phyloP scores from a whole-genome alignment of 2,113 vertebrate species.

The Leptobrachium leishanense region DNA sequence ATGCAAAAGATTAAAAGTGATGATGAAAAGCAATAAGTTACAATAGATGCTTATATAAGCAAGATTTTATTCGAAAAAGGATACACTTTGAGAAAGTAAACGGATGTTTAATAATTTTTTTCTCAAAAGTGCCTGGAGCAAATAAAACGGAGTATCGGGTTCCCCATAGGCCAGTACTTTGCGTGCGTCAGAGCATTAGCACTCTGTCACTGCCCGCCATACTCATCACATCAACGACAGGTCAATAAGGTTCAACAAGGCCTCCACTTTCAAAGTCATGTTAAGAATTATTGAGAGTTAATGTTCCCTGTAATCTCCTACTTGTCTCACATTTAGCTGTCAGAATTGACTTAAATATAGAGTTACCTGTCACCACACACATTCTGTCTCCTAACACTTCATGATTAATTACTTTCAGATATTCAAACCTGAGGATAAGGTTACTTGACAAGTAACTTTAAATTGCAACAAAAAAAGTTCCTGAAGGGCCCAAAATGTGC shows the following conservation, averaged over 20 bases:
- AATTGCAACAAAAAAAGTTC: too few relatives aligned
- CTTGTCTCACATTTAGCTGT: constrained; percentile 30
- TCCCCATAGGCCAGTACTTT: background rate
- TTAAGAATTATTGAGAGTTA: constrained; percentile 33
- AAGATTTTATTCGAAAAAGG: too few relatives aligned
- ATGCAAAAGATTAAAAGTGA: too few relatives aligned
- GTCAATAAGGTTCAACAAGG: constrained; percentile 24
- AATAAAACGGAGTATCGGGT: background rate
- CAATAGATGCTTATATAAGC: too few relatives aligned
- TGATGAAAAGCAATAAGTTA: too few relatives aligned
- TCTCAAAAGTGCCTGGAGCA: background rate
- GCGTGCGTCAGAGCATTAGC: background rate
- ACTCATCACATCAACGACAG: constrained; percentile 41
- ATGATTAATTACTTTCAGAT: constrained; percentile 1
- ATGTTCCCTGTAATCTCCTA: background rate
- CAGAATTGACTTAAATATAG: constrained; percentile 26
- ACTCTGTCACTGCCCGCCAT: background rate
- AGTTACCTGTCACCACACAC: constrained; percentile 25
- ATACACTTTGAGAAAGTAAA: too few relatives aligned
- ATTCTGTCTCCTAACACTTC: background rate
- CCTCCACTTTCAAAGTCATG: background rate
- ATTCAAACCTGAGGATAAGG: background rate
- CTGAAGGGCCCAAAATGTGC: too few relatives aligned
- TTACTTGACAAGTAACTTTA: background rate
- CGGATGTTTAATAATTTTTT: too few relatives aligned